A percentile compares a stretch with the other conserved stretches of the same genome.
Conservation (phyloP, 2,797 vertebrate species). For the Lates japonicus region DNA sequence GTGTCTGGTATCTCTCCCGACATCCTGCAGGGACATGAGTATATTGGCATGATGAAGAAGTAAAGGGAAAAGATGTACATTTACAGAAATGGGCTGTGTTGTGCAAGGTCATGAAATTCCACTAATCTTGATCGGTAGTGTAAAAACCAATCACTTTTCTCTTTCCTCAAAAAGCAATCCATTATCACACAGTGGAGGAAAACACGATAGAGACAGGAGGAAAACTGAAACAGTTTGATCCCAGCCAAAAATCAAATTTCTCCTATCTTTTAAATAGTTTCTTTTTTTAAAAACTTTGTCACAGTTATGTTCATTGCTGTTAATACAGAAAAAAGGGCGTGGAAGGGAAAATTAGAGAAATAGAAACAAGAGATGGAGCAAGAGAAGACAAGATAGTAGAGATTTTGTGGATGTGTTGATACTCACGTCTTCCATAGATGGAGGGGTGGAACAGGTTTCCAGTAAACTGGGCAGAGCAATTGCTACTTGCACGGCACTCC, state of each 20-base stretch:
- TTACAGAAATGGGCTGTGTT: slow-evolving; percentile 49
- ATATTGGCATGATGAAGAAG: not conserved
- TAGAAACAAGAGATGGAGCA: not conserved
- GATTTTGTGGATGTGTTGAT: slow-evolving; percentile 7
- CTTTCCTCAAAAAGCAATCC: slow-evolving; percentile 41
- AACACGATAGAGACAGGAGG: slow-evolving; percentile 35
- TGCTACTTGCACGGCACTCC: too few species aligned
- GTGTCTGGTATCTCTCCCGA: slow-evolving; percentile 84
- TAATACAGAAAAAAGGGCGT: slow-evolving; percentile 41
- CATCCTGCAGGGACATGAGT: slow-evolving; percentile 74
- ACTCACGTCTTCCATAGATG: slow-evolving; percentile 91
- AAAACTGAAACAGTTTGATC: slow-evolving; percentile 52
- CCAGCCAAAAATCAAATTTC: slow-evolving; percentile 49
- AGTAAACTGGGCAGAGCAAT: too few species aligned
- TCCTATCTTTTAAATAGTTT: slow-evolving; percentile 44
- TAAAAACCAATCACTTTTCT: slow-evolving; percentile 59
- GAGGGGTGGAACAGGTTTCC: slow-evolving; percentile 84
- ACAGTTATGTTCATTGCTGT: slow-evolving; percentile 59
- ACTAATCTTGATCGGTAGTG: slow-evolving; percentile 64
- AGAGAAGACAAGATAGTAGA: slow-evolving; percentile 14
- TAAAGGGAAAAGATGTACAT: not conserved
- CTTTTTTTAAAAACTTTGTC: slow-evolving; percentile 35
- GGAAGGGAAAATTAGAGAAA: slow-evolving; percentile 8
- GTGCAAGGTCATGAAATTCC: slow-evolving; percentile 50
- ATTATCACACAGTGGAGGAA: slow-evolving; percentile 52